phyloP scores from a whole-genome alignment of 2,113 vertebrate species.

The Dunckerocampus dactyliophorus region DNA sequence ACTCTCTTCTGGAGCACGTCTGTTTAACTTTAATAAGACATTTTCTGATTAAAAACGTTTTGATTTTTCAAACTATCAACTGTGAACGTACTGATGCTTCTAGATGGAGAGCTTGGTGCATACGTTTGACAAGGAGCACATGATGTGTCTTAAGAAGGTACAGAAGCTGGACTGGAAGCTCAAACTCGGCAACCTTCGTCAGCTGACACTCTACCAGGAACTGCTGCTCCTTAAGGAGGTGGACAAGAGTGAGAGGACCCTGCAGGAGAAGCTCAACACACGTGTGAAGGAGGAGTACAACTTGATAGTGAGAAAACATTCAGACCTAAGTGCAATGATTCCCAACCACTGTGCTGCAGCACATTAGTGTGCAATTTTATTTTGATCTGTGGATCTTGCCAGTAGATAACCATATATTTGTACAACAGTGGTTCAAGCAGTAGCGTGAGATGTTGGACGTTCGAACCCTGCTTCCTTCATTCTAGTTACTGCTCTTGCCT shows the following conservation, averaged over 20 bases:
- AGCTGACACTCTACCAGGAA: slow-evolving; percentile 83
- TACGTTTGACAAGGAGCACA: slow-evolving; percentile 82
- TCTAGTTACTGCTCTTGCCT: too few species aligned
- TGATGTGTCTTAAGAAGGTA: slow-evolving; percentile 78
- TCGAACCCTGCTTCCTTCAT: too few species aligned
- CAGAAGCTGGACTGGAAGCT: slow-evolving; percentile 75
- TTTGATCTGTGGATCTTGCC: neutral
- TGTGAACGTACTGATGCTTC: neutral
- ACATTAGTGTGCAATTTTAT: neutral
- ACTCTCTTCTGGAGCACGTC: slow-evolving; percentile 81
- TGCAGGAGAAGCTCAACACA: slow-evolving; percentile 73
- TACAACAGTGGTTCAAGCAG: too few species aligned
- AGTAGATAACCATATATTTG: too few species aligned
- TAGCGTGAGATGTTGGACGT: too few species aligned
- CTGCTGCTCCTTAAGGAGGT: slow-evolving; percentile 82
- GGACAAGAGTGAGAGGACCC: slow-evolving; percentile 77
- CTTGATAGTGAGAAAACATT: slow-evolving; percentile 42
- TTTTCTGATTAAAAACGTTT: too few species aligned
- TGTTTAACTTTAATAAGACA: neutral
- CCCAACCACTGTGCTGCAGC: too few species aligned
- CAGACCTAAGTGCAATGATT: too few species aligned
- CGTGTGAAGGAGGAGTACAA: slow-evolving; percentile 64
- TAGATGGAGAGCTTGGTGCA: slow-evolving; percentile 77
- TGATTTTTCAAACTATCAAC: neutral
- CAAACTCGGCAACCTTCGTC: slow-evolving; percentile 79